Conservation (phyloP, 2,113 vertebrate species). For the Hippocampus mohnikei region DNA sequence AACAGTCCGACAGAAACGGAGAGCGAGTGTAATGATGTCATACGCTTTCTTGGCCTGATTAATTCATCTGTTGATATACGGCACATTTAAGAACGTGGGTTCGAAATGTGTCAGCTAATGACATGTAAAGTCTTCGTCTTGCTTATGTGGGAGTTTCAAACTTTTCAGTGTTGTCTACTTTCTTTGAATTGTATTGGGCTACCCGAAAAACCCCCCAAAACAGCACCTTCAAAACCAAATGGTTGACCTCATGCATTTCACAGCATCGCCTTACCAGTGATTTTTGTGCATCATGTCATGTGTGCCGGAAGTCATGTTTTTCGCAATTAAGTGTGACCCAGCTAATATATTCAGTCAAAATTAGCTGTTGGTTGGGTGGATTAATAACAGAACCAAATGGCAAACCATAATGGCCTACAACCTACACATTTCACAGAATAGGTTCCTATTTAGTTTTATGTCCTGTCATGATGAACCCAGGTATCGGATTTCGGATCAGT, state of each 20-base stretch:
- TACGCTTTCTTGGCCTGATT: conserved; percentile 59
- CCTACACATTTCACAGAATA: too few species aligned
- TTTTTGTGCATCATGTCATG: too few species aligned
- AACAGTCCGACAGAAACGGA: conserved; percentile 37
- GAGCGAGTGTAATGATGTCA: conserved; percentile 61
- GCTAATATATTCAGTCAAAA: too few species aligned
- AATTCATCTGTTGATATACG: conserved; percentile 65
- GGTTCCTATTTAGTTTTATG: background rate
- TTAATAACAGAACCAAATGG: background rate
- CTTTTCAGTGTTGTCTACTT: background rate
- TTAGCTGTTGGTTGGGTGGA: too few species aligned
- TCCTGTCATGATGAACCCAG: background rate
- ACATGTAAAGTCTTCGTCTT: background rate
- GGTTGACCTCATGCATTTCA: background rate
- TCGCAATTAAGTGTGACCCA: too few species aligned
- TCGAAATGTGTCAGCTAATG: conserved; percentile 50
- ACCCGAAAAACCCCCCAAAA: too few species aligned
- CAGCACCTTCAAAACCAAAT: background rate
- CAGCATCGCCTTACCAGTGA: too few species aligned
- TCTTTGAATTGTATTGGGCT: background rate
- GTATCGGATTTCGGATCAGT: background rate
- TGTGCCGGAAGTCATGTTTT: too few species aligned
- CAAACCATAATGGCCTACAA: background rate
- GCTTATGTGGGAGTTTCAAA: background rate
- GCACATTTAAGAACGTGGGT: conserved; percentile 58